A percentile compares a stretch with the other conserved stretches of the same genome.
phyloP scores from a whole-genome alignment of 1,140 invertebrate species.

The Heterodera schachtii region DNA sequence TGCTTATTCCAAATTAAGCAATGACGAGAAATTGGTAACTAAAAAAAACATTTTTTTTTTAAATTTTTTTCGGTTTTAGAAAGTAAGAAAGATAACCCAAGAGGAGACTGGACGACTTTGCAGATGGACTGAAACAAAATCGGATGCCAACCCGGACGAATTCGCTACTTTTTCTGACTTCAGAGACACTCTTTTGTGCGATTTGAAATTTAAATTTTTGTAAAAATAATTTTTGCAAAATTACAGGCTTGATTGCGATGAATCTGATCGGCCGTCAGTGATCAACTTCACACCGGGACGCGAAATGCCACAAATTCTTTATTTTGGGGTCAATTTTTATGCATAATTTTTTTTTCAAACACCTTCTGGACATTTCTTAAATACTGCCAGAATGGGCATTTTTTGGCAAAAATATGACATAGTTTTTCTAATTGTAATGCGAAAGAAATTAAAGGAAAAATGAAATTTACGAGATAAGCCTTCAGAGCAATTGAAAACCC shows the following conservation, averaged over 20 bases:
- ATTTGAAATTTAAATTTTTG: background rate
- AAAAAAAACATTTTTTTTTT: conserved; percentile 22
- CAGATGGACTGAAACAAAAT: conserved; percentile 41
- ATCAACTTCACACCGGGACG: conserved; percentile 83
- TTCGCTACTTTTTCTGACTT: conserved; percentile 54
- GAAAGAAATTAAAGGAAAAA: too few species aligned
- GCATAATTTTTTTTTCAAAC: too few species aligned
- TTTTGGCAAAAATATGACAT: too few species aligned
- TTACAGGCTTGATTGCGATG: conserved; percentile 66
- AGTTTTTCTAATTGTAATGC: too few species aligned
- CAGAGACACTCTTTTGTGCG: conserved; percentile 41
- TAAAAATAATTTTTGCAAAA: conserved; percentile 17
- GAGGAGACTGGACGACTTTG: conserved; percentile 48
- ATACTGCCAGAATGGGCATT: too few species aligned
- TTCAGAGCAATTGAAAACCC: too few species aligned
- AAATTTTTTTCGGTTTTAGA: conserved; percentile 19
- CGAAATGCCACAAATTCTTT: conserved; percentile 86
- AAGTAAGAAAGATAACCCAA: conserved; percentile 28
- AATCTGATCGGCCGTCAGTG: conserved; percentile 70
- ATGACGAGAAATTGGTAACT: conserved; percentile 78
- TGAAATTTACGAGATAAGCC: too few species aligned
- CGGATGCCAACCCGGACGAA: conserved; percentile 39
- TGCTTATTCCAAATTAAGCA: conserved; percentile 81
- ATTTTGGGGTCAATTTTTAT: conserved; percentile 78
- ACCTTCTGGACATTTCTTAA: too few species aligned